phyloP scores from a whole-genome alignment of 1,140 invertebrate species.

The Atta texana region DNA sequence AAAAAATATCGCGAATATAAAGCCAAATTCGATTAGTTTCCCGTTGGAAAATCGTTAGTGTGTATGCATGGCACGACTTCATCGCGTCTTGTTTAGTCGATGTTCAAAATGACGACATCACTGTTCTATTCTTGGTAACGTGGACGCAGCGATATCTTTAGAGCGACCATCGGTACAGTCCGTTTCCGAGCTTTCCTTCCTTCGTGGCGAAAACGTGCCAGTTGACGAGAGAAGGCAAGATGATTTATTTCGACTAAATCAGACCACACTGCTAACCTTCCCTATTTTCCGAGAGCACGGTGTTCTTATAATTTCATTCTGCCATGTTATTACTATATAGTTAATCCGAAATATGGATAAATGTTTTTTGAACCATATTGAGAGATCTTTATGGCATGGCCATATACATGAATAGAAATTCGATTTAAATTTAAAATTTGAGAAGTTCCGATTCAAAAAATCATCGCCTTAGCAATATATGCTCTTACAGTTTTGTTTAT shows the following conservation, averaged over 20 bases:
- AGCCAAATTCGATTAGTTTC: background rate
- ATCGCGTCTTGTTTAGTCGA: conserved; percentile 66
- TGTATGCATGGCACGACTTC: conserved; percentile 40
- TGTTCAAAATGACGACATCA: conserved; percentile 77
- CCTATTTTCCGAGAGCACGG: background rate
- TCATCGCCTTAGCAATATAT: background rate
- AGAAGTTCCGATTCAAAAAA: background rate
- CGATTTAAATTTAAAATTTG: background rate
- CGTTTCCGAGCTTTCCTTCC: conserved; percentile 73
- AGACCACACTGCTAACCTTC: background rate
- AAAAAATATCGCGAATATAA: background rate
- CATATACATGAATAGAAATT: background rate
- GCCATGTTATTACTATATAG: background rate
- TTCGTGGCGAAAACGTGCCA: conserved; percentile 52
- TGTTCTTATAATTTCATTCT: background rate
- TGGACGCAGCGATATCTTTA: conserved; percentile 84
- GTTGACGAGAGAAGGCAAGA: conserved; percentile 39
- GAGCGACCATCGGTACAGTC: conserved; percentile 75
- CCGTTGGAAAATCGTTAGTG: background rate
- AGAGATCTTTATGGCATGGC: background rate
- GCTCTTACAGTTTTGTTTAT: too few species aligned
- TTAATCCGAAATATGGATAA: background rate
- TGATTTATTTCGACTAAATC: conserved; percentile 57
- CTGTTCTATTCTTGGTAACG: conserved; percentile 81
- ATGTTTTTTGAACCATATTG: background rate